Conservation (phyloP, 2,888 invertebrate genomes). For the Molanna angustata region DNA sequence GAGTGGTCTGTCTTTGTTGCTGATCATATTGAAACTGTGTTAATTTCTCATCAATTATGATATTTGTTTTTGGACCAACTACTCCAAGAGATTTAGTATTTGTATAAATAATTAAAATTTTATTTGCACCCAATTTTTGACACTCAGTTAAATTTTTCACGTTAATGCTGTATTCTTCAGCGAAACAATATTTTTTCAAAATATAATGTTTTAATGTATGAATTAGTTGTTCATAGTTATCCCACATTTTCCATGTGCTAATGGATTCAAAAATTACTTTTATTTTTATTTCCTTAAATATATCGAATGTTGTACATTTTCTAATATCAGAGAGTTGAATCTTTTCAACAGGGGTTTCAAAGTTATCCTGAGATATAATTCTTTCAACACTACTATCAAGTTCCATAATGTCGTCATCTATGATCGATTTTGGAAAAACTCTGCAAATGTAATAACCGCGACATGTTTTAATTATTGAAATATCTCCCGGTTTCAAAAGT, state of each 20-base stretch:
- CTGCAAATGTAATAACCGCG: slow-evolving; percentile 16
- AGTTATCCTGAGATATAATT: neutral
- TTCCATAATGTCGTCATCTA: slow-evolving; percentile 17
- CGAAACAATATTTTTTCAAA: slow-evolving; percentile 35
- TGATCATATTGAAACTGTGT: slow-evolving; percentile 22
- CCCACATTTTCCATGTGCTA: slow-evolving; percentile 13
- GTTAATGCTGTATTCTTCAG: slow-evolving; percentile 32
- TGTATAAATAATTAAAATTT: slow-evolving; percentile 32
- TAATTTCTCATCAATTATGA: slow-evolving; percentile 28
- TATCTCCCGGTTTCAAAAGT: slow-evolving; percentile 12
- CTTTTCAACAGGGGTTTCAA: neutral
- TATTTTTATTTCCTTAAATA: slow-evolving; percentile 17
- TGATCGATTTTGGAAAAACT: slow-evolving; percentile 21
- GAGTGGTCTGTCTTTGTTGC: slow-evolving; percentile 4
- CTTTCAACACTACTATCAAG: slow-evolving; percentile 20
- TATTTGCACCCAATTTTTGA: slow-evolving; percentile 33
- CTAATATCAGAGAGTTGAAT: slow-evolving; percentile 9
- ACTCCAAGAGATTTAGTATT: slow-evolving; percentile 28
- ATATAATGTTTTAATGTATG: slow-evolving; percentile 33
- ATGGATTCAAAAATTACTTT: slow-evolving; percentile 25
- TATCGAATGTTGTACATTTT: neutral
- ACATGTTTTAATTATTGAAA: slow-evolving; percentile 8
- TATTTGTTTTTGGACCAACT: slow-evolving; percentile 33
- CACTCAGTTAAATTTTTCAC: slow-evolving; percentile 28
- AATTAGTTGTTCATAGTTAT: slow-evolving; percentile 15